Base-by-base conservation (phyloP, 1,140 invertebrate species). In the Gonatopus flavifemur region DNA sequence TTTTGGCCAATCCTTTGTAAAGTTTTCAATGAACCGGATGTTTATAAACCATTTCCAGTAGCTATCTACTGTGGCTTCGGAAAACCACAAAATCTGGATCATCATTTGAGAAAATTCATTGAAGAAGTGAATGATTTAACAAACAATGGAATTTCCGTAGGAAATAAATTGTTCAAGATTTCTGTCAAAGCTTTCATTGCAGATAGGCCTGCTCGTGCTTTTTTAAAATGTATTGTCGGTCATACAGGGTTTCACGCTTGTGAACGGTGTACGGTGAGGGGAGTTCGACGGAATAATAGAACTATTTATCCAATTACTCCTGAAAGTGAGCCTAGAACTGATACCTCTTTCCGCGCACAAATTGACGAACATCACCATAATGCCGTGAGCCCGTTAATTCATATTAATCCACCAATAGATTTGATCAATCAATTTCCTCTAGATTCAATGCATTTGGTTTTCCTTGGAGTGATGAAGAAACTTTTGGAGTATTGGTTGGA, bases 1-100 rank as follows among this genome's bases (percentile, higher is more conserved):
- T 53, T 58, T 49, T 56, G 49, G 49, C 55, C 55, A 36, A 55
- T 59, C 28, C 41, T 59, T 35, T 44, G 48, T 22, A 54, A 59
- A 55, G 16, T 57, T 40, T 25, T 37, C 31, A 20, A 22, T 25
- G 18, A 47, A n/a, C 16, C 18, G 4, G 30, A 47, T 48, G 33
- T 54, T 3, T 51, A 50, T 36, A 31, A 52, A n/a, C 40, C 49
- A 8, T 56, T 59, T 47, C 30, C 43, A 13, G 38, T 59, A 8
- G 49, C 37, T 16, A 51, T 51, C 19, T 55, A 57, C 41, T 38
- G 8, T 20, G 50, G 54, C 13, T 16, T 32, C n/a, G 6, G n/a
- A 32, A 60, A 60, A 19, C 54, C 54, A 16, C 18, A 32, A 15
- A 32, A 35, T 43, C 3, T 55, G 25, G 21, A 49, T 15, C 12